Evolutionary conservation across 1,140 invertebrate genomes (phyloP).

Genomic region (Mylabris phalerata): DNA sequence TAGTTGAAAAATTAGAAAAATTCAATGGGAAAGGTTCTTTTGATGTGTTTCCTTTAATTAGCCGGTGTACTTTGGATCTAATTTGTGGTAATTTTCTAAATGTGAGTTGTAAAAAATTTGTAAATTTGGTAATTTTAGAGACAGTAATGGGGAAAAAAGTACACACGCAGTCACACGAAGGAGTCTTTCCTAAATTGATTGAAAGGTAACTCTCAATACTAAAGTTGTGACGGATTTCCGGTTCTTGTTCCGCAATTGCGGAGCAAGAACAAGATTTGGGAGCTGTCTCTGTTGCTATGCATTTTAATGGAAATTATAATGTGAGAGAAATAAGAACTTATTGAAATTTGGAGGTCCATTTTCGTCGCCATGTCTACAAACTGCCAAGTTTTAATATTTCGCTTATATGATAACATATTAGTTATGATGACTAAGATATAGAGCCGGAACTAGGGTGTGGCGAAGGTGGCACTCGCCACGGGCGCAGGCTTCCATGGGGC

Average conservation of each 20-base stretch:
- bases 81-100: slow-evolving; percentile 13
- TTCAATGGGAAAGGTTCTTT: slow-evolving; percentile 8
- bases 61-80: slow-evolving; percentile 12
- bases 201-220: too few species aligned
- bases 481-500: too few species aligned
- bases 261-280: neutral
- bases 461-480: too few species aligned
- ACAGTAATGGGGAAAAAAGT: slow-evolving; percentile 19
- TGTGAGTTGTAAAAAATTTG: neutral
- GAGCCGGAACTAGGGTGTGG: too few species aligned
- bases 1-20: slow-evolving; percentile 22
- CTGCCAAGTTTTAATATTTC: too few species aligned
- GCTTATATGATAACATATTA: too few species aligned
- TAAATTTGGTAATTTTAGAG: slow-evolving; percentile 9
- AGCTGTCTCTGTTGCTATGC: neutral
- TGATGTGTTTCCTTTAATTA: slow-evolving; percentile 3
- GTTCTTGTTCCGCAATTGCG: too few species aligned
- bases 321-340: neutral
- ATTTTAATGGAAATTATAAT: neutral
- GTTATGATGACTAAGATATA: too few species aligned
- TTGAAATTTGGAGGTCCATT: too few species aligned
- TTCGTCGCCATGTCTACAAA: too few species aligned
- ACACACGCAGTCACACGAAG: slow-evolving; percentile 4
- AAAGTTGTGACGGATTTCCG: too few species aligned
- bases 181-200: slow-evolving; percentile 4